Evolutionary conservation across 1,140 invertebrate species (phyloP), one percentile per base, ranked within the genome.

Genomic region (Temnothorax curvispinosus): DNA sequence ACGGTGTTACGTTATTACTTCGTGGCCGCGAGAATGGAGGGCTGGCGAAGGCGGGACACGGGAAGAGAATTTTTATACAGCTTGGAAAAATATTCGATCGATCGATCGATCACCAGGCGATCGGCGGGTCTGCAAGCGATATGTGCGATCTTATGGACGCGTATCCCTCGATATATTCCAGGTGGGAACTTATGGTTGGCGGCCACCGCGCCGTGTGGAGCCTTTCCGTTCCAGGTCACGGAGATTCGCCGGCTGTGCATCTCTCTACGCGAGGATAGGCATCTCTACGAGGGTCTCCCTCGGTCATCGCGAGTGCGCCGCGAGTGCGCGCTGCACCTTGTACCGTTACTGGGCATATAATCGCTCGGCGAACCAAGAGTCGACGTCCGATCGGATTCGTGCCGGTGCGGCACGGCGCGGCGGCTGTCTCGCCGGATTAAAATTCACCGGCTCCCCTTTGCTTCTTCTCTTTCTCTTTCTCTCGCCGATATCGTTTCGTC

Each of bases 171-270:
- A 58, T 62, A 81, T 44, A 81, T 44, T n/a, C 35, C 21, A 60
- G 54, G 27, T 13, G 27, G 41, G 38, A 58, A 58, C n/a, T 38
- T 18, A 27, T 18, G n/a, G 54, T 50, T 13, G 47, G 15, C 15
- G 15, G 52, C 52, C 13, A 56, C 7, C 8, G 32, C 32, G 3
- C 6, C 35, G 9, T n/a, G 21, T n/a, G 21, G 78, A 67, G 88
- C 67, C 88, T 86, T 77, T 88, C 74, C 89, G 87, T 91, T 91
- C 90, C 90, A 91, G 90, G 90, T 91, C 90, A 90, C 77, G 87
- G 88, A 87, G 80, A 81, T 87, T 80, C 54, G 38, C 44, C 56
- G 64, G 13, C 54, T 84, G 67, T 82, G 8, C 54, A 27, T 90
- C 82, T 88, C 38, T 89, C 78, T 87, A 85, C 82, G 81, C 85